Evolutionary conservation across 2,113 vertebrate genomes (phyloP).

Genomic region (cattle (Bos taurus)): ARS-UCD2.0 NC_037337.1:46651501-46652000

Average conservation of each 20-base stretch:
- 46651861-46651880: not conserved
- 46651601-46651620: not conserved
- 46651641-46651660: not conserved
- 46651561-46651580: not conserved
- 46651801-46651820: not conserved
- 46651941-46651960: not conserved
- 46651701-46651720: not conserved
- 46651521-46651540: not conserved
- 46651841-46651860: not conserved
- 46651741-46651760: not conserved
- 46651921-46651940: not conserved
- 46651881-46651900: not conserved
- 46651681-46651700: not conserved
- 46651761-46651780: not conserved
- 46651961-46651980: not conserved
- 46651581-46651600: not conserved
- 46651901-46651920: not conserved
- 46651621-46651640: not conserved
- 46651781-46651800: not conserved
- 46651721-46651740: not conserved
- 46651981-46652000: not conserved
- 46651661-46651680: not conserved
- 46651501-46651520: not conserved
- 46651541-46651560: not conserved
- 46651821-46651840: not conserved